Evolutionary conservation across 2,113 vertebrate species (phyloP).

Genomic region (Ailuropoda melanoleuca): DNA sequence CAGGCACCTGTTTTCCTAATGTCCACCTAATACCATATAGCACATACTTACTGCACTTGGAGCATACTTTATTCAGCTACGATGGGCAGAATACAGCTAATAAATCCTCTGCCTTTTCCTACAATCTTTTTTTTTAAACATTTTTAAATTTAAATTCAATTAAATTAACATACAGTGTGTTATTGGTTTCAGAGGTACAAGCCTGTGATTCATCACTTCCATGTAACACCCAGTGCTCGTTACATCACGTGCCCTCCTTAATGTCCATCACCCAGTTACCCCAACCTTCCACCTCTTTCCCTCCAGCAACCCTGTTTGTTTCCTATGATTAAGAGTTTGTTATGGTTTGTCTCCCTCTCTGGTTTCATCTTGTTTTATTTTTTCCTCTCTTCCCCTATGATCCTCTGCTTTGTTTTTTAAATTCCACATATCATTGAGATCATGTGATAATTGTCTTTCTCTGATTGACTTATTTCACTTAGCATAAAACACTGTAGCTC

Average conservation of each 20-base stretch:
- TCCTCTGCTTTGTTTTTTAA: not conserved
- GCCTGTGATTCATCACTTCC: not conserved
- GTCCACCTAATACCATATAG: too few species aligned
- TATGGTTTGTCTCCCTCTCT: not conserved
- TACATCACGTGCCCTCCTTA: not conserved
- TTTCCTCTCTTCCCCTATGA: not conserved
- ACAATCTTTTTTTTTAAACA: not conserved
- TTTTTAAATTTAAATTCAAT: not conserved
- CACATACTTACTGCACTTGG: accelerated
- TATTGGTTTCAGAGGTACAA: not conserved
- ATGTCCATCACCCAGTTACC: not conserved
- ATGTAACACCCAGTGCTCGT: not conserved
- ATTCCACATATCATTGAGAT: not conserved
- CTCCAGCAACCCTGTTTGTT: not conserved
- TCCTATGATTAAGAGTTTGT: not conserved
- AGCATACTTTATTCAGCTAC: too few species aligned
- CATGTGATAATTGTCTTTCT: not conserved
- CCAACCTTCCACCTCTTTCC: not conserved
- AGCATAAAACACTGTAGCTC: not conserved
- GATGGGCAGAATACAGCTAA: not conserved
- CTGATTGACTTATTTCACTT: not conserved
- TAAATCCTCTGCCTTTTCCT: not conserved
- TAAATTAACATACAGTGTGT: not conserved
- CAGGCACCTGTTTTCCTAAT: too few species aligned
- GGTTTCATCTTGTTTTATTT: not conserved